phyloP scores from a whole-genome alignment of 2,113 vertebrate species.

The Neopipo cinnamomea region DNA sequence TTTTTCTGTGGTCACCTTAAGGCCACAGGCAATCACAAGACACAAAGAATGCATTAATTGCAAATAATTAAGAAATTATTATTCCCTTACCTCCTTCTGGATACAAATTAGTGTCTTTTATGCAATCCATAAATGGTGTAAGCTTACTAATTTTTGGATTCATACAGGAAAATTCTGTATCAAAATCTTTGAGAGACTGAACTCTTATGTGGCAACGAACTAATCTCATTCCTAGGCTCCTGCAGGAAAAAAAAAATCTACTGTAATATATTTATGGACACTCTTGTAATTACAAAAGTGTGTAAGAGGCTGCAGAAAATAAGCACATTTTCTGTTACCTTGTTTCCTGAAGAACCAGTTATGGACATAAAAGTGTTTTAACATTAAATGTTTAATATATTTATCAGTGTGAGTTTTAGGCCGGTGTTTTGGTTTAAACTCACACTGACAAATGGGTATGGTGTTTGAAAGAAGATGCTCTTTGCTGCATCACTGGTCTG shows the following conservation, averaged over 20 bases:
- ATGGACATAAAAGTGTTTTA: constrained; percentile 77
- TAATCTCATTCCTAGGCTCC: not conserved
- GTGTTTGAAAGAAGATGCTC: constrained; percentile 80
- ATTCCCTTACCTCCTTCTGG: not conserved
- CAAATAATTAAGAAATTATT: not conserved
- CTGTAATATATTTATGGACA: not conserved
- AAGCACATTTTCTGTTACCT: not conserved
- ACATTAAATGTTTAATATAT: constrained; percentile 73
- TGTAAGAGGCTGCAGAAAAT: not conserved
- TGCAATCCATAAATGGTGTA: not conserved
- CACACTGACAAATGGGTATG: constrained; percentile 70
- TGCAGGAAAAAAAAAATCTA: not conserved
- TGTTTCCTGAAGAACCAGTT: constrained; percentile 75
- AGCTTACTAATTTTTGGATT: not conserved
- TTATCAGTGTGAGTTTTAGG: not conserved
- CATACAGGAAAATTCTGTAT: not conserved
- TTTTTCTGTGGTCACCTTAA: not conserved
- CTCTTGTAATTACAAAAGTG: not conserved
- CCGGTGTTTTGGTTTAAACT: constrained; percentile 72
- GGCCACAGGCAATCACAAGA: not conserved
- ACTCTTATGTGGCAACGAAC: not conserved
- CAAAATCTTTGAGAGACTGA: not conserved
- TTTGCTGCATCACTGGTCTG: constrained; percentile 72
- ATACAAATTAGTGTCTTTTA: not conserved
- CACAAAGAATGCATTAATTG: not conserved